phyloP scores from a whole-genome alignment of 2,113 vertebrate genomes.

The Telmatochromis bifrenatus region DNA sequence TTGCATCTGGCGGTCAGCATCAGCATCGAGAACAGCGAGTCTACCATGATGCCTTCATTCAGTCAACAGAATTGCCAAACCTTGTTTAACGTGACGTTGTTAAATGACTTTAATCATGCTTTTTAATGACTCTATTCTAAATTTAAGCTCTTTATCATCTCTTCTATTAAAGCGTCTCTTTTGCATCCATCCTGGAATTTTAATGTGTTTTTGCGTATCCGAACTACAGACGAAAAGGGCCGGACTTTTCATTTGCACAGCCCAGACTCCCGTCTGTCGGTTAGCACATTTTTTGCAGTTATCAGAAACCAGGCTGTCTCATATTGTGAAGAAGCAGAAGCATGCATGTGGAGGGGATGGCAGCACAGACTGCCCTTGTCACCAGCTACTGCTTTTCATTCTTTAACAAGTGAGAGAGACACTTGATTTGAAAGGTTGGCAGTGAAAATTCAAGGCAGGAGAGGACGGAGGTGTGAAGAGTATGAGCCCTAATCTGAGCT shows the following conservation, averaged over 20 bases:
- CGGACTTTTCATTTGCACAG: neutral
- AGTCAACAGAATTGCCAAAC: neutral
- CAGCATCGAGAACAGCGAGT: neutral
- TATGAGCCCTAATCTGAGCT: neutral
- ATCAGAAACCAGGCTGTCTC: constrained; percentile 1
- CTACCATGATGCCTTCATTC: fast-evolving
- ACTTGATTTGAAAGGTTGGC: neutral
- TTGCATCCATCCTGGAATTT: neutral
- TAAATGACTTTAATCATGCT: neutral
- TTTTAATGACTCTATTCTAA: neutral
- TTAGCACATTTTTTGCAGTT: neutral
- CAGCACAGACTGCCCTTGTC: constrained; percentile 35
- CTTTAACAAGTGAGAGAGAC: neutral
- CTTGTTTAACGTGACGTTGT: neutral
- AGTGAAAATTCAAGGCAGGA: neutral
- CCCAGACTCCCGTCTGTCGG: neutral
- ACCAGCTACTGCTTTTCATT: constrained; percentile 7
- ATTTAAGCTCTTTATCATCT: neutral
- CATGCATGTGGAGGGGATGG: neutral
- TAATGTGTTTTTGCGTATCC: neutral
- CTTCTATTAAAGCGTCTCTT: neutral
- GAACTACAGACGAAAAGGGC: neutral
- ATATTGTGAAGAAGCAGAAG: constrained; percentile 3
- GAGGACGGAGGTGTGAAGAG: neutral
- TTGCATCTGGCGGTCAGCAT: neutral